Percentiles rank a stretch among this genome's conserved stretches.
Evolutionary conservation across 2,888 invertebrate genomes (phyloP).

Genomic region (Myopa testacea): DNA sequence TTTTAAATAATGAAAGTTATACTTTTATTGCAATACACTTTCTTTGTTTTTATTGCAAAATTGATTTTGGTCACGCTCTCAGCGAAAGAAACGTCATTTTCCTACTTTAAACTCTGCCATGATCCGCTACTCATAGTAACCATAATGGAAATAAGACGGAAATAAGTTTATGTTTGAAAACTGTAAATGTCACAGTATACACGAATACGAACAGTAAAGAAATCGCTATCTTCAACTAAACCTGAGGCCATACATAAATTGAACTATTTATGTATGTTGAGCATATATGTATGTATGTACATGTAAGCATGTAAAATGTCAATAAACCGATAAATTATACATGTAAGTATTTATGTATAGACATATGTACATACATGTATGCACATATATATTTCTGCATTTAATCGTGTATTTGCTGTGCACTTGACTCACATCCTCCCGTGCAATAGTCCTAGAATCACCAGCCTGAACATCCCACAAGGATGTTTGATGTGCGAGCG

Average conservation of each 20-base stretch:
- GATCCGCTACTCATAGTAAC: no score
- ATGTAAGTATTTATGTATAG: no score
- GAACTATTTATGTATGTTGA: neutral
- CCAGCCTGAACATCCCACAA: conserved; percentile 22
- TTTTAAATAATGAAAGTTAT: no score
- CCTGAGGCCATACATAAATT: neutral
- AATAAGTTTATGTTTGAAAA: no score
- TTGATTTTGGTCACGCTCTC: no score
- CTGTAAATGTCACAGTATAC: neutral
- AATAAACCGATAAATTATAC: neutral
- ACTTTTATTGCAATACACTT: no score
- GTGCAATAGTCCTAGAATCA: conserved; percentile 11
- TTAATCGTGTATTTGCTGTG: neutral
- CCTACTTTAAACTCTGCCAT: no score
- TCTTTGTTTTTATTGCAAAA: no score
- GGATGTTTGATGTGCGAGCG: conserved; percentile 24
- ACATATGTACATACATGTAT: neutral
- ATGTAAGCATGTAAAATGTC: neutral
- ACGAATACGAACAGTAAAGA: neutral
- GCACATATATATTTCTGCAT: neutral
- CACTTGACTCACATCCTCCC: neutral
- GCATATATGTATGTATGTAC: no score
- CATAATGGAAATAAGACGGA: no score
- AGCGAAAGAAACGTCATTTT: no score
- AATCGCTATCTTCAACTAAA: neutral